phyloP scores from a whole-genome alignment of 2,888 invertebrate species.

The Heliconius charithonia region DNA sequence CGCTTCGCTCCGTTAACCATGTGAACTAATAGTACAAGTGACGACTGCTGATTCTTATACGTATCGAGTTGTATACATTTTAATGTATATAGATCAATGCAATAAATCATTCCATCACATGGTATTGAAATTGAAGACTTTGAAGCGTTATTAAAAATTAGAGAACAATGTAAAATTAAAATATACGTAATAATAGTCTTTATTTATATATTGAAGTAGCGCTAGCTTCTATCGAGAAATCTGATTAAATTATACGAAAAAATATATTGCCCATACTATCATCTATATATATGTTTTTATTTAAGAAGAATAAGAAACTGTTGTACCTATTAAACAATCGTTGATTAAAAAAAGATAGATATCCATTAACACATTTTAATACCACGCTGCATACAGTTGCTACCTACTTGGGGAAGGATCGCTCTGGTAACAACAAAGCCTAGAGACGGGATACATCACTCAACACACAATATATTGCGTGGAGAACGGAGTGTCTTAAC shows the following conservation, averaged over 20 bases:
- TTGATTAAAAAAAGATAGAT: no score
- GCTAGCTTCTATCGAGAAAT: not conserved
- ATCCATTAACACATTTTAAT: no score
- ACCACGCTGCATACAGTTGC: no score
- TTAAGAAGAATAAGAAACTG: no score
- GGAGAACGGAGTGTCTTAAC: no score
- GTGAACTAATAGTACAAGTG: slow-evolving; percentile 38
- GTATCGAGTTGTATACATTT: not conserved
- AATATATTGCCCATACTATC: no score
- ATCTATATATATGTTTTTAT: no score
- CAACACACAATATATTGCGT: no score
- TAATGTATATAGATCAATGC: not conserved
- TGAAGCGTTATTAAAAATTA: not conserved
- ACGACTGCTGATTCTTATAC: not conserved
- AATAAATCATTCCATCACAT: not conserved
- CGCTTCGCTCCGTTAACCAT: slow-evolving; percentile 43
- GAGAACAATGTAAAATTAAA: not conserved
- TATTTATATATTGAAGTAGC: not conserved
- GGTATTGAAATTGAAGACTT: not conserved
- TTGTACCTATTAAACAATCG: no score
- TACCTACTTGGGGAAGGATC: no score
- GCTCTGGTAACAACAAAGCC: no score
- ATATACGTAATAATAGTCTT: not conserved
- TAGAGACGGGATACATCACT: no score
- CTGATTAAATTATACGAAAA: not conserved